Evolutionary conservation across 2,113 vertebrate genomes (phyloP).

Genomic region (Plecturocebus donacophilus): DNA sequence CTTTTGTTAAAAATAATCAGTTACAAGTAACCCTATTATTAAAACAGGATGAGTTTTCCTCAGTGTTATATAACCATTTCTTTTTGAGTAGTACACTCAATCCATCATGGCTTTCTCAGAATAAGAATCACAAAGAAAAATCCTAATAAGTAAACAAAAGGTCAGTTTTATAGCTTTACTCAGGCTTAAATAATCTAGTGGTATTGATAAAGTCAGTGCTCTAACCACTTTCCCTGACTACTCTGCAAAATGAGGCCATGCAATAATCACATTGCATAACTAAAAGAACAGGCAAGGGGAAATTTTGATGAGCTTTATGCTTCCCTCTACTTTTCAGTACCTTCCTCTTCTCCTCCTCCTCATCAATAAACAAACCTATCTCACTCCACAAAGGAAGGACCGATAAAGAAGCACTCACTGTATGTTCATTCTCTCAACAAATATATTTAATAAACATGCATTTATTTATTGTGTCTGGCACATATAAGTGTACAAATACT

Average conservation of each 20-base stretch:
- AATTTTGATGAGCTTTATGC: neutral
- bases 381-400: neutral
- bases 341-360: neutral
- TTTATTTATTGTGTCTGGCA: neutral
- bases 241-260: neutral
- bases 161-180: neutral
- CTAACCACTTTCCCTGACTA: neutral
- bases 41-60: neutral
- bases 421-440: neutral
- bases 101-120: neutral
- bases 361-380: too few species aligned
- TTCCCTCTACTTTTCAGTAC: neutral
- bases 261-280: neutral
- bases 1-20: neutral
- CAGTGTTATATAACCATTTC: neutral
- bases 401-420: neutral
- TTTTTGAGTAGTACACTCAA: neutral
- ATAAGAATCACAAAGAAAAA: constrained; percentile 35
- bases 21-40: neutral
- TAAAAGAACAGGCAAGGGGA: neutral
- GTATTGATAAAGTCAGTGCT: neutral
- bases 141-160: neutral
- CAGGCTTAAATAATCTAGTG: neutral
- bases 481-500: neutral
- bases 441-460: neutral